Conservation (phyloP, 2,888 invertebrate species). For the Apamea crenata region DNA sequence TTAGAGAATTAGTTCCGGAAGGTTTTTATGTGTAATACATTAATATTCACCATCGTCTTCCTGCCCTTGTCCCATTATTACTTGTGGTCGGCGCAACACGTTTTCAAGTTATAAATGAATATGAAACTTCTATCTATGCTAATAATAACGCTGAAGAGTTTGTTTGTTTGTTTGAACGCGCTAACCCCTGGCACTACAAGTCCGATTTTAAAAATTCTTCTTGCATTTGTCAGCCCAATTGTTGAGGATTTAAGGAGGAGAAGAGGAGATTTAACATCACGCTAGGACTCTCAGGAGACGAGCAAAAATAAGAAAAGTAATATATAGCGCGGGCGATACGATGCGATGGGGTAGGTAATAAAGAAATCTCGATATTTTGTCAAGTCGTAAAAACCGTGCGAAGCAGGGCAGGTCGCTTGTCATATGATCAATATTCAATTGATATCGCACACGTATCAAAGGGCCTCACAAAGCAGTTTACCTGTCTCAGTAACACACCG, state of each 20-base stretch:
- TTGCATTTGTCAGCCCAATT: no score
- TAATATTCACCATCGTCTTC: not conserved
- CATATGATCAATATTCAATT: slow-evolving; percentile 15
- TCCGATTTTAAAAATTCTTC: no score
- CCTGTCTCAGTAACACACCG: not conserved
- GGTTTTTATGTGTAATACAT: not conserved
- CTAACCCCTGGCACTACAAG: no score
- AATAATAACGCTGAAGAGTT: no score
- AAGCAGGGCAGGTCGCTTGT: not conserved
- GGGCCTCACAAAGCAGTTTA: not conserved
- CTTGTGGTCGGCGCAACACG: not conserved
- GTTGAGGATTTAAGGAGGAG: no score
- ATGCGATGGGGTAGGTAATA: not conserved
- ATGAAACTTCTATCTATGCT: no score
- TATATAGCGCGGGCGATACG: no score
- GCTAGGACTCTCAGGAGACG: no score
- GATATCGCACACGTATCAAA: not conserved
- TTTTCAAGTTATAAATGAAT: not conserved
- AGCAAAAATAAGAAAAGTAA: no score
- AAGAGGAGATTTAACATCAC: no score
- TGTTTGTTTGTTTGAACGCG: no score
- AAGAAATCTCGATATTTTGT: not conserved
- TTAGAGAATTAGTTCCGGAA: not conserved
- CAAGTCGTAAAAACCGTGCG: not conserved
- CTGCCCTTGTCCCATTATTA: not conserved